phyloP scores from a whole-genome alignment of 2,797 vertebrate species.

The Cyclura pinguis region DNA sequence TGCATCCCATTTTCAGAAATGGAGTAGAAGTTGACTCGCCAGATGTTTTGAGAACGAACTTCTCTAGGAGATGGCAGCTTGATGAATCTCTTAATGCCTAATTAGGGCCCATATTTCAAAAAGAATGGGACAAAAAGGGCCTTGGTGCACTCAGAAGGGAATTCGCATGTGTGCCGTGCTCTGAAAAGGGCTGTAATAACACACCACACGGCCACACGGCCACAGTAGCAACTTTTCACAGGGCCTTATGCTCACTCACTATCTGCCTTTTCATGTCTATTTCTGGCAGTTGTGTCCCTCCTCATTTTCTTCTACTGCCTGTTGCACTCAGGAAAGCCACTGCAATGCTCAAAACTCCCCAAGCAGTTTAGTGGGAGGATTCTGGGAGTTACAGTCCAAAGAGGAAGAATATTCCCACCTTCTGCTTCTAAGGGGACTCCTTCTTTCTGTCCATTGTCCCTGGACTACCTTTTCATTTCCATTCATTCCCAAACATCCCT shows the following conservation, averaged over 20 bases:
- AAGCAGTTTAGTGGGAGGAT: no score
- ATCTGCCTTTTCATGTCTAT: neutral
- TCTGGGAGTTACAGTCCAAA: no score
- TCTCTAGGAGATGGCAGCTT: slow-evolving; percentile 58
- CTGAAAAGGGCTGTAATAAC: neutral
- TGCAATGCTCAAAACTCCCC: no score
- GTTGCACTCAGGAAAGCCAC: no score
- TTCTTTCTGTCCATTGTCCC: no score
- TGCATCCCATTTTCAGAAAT: slow-evolving; percentile 8
- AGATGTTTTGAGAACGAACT: slow-evolving; percentile 63
- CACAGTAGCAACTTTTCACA: neutral
- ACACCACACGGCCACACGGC: slow-evolving; percentile 12
- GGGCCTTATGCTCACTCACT: neutral
- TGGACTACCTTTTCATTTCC: neutral
- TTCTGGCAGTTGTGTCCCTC: neutral
- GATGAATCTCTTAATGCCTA: slow-evolving; percentile 72
- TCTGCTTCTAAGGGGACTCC: no score
- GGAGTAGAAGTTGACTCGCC: slow-evolving; percentile 35
- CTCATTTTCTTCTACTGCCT: neutral
- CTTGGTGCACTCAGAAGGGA: slow-evolving; percentile 57
- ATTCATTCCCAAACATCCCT: neutral
- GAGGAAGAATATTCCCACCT: no score
- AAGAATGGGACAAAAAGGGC: slow-evolving; percentile 45
- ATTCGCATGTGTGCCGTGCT: neutral
- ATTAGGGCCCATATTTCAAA: slow-evolving; percentile 62